Conservation (phyloP, 2,888 invertebrate genomes). For the Mylabris sibirica region DNA sequence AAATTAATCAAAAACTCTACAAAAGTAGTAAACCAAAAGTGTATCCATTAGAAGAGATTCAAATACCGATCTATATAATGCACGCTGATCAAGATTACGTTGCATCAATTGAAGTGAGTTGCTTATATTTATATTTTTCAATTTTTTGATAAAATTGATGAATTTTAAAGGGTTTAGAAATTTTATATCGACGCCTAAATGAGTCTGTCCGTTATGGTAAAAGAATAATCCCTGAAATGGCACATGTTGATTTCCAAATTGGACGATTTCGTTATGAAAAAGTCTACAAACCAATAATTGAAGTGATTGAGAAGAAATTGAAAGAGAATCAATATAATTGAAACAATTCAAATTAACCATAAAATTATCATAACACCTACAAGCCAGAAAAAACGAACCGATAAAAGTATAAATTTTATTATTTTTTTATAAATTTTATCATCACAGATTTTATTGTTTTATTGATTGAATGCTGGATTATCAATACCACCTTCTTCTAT, state of each 20-base stretch:
- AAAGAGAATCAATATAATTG: neutral
- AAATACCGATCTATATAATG: constrained; percentile 28
- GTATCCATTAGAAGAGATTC: constrained; percentile 35
- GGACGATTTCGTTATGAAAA: constrained; percentile 18
- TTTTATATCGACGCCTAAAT: constrained; percentile 18
- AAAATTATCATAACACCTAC: too few species aligned
- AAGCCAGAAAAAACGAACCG: too few species aligned
- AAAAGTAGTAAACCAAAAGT: constrained; percentile 22
- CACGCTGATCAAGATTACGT: constrained; percentile 18
- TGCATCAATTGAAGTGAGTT: constrained; percentile 18
- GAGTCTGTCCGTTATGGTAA: constrained; percentile 13
- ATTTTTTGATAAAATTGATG: neutral
- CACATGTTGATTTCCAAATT: constrained; percentile 25
- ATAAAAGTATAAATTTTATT: too few species aligned
- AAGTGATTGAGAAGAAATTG: neutral
- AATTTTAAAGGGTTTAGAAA: constrained; percentile 20
- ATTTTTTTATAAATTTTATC: neutral
- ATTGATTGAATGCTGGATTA: constrained; percentile 18
- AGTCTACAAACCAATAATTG: constrained; percentile 8
- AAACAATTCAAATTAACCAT: too few species aligned
- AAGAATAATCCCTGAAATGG: constrained; percentile 9
- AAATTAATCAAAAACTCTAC: constrained; percentile 29
- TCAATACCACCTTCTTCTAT: constrained; percentile 25
- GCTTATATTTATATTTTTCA: too few species aligned
- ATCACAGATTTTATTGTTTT: neutral